Conservation (phyloP, 2,797 vertebrate species). For the Chelonia mydas region DNA sequence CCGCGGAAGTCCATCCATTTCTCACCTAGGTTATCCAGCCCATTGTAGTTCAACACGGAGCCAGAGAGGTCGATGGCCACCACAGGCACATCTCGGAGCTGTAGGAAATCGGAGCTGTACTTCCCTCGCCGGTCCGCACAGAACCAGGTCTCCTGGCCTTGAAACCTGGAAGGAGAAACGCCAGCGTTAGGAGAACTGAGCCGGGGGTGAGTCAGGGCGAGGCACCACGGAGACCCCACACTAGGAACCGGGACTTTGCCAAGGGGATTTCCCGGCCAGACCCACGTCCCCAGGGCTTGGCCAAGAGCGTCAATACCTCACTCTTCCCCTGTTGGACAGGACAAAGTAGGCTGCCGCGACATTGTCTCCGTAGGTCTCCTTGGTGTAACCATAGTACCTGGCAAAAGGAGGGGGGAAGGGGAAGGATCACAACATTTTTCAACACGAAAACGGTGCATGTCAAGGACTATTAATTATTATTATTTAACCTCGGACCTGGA, state of each 20-base stretch:
- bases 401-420: not conserved
- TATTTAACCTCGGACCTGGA: not conserved
- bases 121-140: constrained; percentile 45
- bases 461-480: not conserved
- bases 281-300: no score
- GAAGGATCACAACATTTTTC: not conserved
- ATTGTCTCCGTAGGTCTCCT: constrained; percentile 71
- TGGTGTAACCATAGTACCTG: constrained; percentile 78
- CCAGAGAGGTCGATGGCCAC: constrained; percentile 86
- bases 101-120: constrained; percentile 76
- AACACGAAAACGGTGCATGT: not conserved
- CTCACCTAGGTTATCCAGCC: constrained; percentile 87
- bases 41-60: constrained; percentile 82
- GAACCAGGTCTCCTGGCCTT: constrained; percentile 84
- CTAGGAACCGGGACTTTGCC: not conserved
- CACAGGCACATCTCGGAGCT: constrained; percentile 68
- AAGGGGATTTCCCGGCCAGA: not conserved
- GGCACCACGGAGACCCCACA: not conserved
- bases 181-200: not conserved
- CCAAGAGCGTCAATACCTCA: constrained; percentile 81
- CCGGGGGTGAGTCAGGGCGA: not conserved
- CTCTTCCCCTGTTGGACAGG: constrained; percentile 82
- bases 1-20: accelerated
- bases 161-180: constrained; percentile 79
- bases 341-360: constrained; percentile 81